Conservation (phyloP, 2,113 vertebrate genomes). For the Apodemus sylvaticus region DNA sequence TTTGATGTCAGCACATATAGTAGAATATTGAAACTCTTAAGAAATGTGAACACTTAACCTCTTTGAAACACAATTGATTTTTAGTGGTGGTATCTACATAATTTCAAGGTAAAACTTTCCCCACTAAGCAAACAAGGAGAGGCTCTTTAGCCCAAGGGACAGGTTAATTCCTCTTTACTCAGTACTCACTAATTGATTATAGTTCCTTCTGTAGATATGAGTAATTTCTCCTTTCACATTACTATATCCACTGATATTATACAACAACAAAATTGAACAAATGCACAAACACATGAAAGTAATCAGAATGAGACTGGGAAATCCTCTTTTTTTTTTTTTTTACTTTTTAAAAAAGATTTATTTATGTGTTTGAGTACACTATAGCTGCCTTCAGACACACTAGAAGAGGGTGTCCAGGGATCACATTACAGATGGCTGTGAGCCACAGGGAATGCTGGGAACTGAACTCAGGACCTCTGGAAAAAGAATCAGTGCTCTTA, state of each 20-base stretch:
- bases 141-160: background rate
- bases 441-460: no score
- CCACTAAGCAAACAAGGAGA: background rate
- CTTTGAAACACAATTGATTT: background rate
- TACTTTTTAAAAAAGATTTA: no score
- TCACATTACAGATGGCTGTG: no score
- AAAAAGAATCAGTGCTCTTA: no score
- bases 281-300: background rate
- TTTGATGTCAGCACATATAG: background rate
- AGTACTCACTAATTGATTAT: background rate
- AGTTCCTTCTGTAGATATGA: background rate
- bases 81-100: background rate
- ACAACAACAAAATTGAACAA: background rate
- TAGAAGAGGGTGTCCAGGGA: no score
- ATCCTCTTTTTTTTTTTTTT: no score
- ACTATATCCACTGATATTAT: background rate
- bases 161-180: background rate
- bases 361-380: no score
- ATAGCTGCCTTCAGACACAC: no score
- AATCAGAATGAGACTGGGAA: background rate
- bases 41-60: background rate
- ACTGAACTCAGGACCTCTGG: no score
- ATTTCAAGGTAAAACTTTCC: background rate
- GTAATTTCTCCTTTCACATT: background rate
- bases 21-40: background rate